Conservation (phyloP, 2,888 invertebrate genomes). For the Nephrocerus scutellatus region DNA sequence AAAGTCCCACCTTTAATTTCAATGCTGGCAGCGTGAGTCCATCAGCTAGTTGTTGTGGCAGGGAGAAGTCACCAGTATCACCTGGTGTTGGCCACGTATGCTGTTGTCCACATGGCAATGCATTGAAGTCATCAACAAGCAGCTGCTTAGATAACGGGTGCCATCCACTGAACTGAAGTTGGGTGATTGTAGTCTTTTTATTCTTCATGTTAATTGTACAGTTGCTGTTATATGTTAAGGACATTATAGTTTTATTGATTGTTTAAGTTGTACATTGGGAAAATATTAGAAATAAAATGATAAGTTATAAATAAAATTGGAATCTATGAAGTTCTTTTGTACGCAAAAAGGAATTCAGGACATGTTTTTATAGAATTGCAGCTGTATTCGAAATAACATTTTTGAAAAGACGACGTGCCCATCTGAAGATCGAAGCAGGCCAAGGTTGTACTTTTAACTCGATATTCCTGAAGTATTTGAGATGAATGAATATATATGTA, state of each 20-base stretch:
- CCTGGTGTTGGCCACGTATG: slow-evolving; percentile 6
- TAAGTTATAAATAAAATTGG: slow-evolving; percentile 1
- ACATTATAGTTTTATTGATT: slow-evolving; percentile 15
- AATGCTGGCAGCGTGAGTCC: slow-evolving; percentile 29
- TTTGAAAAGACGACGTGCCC: too few relatives aligned
- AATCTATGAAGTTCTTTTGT: too few relatives aligned
- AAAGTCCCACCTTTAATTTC: slow-evolving; percentile 45
- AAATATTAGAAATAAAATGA: slow-evolving; percentile 11
- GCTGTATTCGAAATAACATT: too few relatives aligned
- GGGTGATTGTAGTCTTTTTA: slow-evolving; percentile 7
- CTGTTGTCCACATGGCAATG: slow-evolving; percentile 16
- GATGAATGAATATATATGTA: too few relatives aligned
- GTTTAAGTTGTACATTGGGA: slow-evolving; percentile 19
- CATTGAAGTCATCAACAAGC: too few relatives aligned
- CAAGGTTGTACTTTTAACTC: too few relatives aligned
- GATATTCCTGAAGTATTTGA: too few relatives aligned
- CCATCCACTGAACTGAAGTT: slow-evolving; percentile 19
- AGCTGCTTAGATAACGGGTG: slow-evolving; percentile 11
- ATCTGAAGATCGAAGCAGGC: too few relatives aligned
- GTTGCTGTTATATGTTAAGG: slow-evolving; percentile 12
- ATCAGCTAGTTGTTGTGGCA: slow-evolving; percentile 14
- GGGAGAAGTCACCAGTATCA: slow-evolving; percentile 8
- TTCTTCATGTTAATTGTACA: slow-evolving; percentile 5
- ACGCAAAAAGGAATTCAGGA: too few relatives aligned
- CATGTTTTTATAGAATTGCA: too few relatives aligned